Evolutionary conservation across 92 coral and sea anemone genomes (phyloP).

Genomic region (Zoanthus sociatus): DNA sequence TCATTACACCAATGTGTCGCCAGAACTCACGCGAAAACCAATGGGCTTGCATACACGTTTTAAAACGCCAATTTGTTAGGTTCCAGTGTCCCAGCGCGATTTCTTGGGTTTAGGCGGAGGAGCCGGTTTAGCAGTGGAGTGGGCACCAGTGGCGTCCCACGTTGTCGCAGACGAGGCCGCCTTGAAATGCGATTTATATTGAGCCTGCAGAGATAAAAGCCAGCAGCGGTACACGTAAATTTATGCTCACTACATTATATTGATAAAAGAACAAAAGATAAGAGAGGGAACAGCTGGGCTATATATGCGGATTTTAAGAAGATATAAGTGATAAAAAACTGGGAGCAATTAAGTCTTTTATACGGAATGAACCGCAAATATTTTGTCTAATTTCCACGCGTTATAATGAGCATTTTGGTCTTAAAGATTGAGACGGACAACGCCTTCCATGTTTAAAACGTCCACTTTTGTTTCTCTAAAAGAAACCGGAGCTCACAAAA

Average conservation of each 20-base stretch:
- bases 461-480: too few species aligned
- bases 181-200: constrained; percentile 90
- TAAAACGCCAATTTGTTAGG: background rate
- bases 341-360: too few species aligned
- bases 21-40: background rate
- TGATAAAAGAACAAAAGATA: too few species aligned
- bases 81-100: constrained; percentile 94
- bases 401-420: too few species aligned
- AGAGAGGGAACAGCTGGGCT: too few species aligned
- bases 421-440: too few species aligned
- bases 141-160: constrained; percentile 90
- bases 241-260: background rate
- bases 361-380: too few species aligned
- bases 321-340: background rate
- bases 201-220: constrained; percentile 75
- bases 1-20: background rate
- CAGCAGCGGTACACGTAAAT: background rate
- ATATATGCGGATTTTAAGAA: background rate
- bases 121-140: constrained; percentile 80
- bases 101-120: constrained; percentile 86
- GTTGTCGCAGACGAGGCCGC: constrained; percentile 84
- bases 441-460: too few species aligned
- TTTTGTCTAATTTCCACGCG: too few species aligned
- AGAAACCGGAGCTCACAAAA: too few species aligned
- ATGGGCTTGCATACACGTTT: background rate